Base-by-base conservation (phyloP, 2,113 vertebrate genomes). In the Galbula dea region DNA sequence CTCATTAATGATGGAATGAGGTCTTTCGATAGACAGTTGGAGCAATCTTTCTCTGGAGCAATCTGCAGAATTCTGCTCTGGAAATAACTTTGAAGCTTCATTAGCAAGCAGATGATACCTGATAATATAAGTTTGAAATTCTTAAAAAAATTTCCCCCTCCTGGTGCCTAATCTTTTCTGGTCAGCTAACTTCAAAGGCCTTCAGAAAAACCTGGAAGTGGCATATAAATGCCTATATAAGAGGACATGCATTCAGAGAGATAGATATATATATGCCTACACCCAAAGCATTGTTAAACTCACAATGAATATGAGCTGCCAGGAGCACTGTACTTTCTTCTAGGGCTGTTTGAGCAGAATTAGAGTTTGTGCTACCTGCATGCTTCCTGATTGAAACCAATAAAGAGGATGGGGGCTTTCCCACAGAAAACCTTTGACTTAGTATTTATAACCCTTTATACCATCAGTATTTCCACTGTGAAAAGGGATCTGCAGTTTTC, bases 51-150 rank as follows among this genome's bases (percentile, higher is more conserved):
- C 97, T 97, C 95, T 62, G 81, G 83, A 97, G 96, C 94, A 79
- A 91, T 96, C 83, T 85, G 21, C 59, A 92, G 88, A 91, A 89
- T 93, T 90, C 86, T 72, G 46, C 86, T 95, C 80, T 78, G 74
- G 89, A 95, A 97, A 95, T 96, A 95, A 94, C 96, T 97, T 97
- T 97, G 96, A 97, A 98, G 97, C 95, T 96, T 97, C 96, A 96
- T 98, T 97, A 98, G 88, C 92, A 95, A 93, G 95, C 68, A 61
- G 57, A 95, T 90, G 74, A 96, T 94, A 97, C 94, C 93, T 84
- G 96, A 96, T 94, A 95, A 41, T 79, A 94, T 80, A 73, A 90
- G 95, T 96, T 94, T 89, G 32, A 86, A 84, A 66, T 81, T 92
- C 84, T 88, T 95, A 90, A 95, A 97, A 96, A 94, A 93, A 94